Conservation (phyloP, 2,113 vertebrate genomes). For the Megaptera novaeangliae region DNA sequence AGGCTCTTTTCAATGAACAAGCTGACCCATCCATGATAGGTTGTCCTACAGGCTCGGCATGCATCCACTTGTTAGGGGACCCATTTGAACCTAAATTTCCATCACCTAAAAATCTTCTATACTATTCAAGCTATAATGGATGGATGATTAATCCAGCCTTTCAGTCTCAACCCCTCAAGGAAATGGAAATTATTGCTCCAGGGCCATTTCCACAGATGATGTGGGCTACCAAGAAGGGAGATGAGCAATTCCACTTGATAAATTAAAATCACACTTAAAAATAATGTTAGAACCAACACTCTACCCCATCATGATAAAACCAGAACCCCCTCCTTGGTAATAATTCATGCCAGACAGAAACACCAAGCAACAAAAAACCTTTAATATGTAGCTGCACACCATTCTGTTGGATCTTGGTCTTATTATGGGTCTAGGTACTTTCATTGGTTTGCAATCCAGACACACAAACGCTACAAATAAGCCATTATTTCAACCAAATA, state of each 20-base stretch:
- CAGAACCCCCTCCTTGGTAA: background rate
- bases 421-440: background rate
- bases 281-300: background rate
- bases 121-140: background rate
- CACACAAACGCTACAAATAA: background rate
- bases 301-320: background rate
- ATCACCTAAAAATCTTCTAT: background rate
- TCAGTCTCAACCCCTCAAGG: background rate
- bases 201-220: background rate
- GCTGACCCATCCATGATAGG: too few relatives aligned
- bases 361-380: background rate
- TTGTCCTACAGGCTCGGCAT: background rate
- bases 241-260: too few relatives aligned
- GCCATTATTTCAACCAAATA: background rate
- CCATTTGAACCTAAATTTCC: background rate
- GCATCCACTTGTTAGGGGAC: background rate
- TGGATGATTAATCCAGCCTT: background rate
- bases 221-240: background rate
- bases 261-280: background rate
- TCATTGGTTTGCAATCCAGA: background rate
- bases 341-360: background rate
- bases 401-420: background rate
- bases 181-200: background rate
- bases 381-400: background rate
- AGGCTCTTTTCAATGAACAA: too few relatives aligned